Evolutionary conservation across 1,140 invertebrate genomes (phyloP).

Genomic region (Anoplophora glabripennis): DNA sequence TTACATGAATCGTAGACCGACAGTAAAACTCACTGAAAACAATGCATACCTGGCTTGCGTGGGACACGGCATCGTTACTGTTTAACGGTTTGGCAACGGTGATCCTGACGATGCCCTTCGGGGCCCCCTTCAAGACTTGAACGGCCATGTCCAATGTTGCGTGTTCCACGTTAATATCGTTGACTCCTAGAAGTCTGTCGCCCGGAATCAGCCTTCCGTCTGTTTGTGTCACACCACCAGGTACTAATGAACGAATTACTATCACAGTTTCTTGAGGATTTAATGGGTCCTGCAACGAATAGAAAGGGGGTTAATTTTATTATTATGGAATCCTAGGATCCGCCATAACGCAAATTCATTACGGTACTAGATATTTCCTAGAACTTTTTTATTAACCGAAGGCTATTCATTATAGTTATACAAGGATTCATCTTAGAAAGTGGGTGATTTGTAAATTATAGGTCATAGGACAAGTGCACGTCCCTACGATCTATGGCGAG

Average conservation of each 20-base stretch:
- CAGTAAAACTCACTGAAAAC: neutral
- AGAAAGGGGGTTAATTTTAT: neutral
- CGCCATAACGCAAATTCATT: too few species aligned
- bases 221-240: constrained; percentile 77
- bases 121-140: constrained; percentile 73
- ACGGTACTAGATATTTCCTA: too few species aligned
- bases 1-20: too few species aligned
- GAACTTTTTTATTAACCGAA: too few species aligned
- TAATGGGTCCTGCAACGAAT: constrained; percentile 64
- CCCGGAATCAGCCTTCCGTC: constrained; percentile 81
- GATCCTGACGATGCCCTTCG: constrained; percentile 74
- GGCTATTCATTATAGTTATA: too few species aligned
- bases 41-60: constrained; percentile 55
- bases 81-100: constrained; percentile 85
- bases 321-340: neutral
- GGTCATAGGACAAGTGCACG: too few species aligned
- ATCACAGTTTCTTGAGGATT: constrained; percentile 82
- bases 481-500: too few species aligned
- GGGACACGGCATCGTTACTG: constrained; percentile 59
- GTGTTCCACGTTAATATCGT: constrained; percentile 73
- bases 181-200: constrained; percentile 81
- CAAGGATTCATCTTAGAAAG: too few species aligned
- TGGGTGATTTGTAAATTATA: too few species aligned
- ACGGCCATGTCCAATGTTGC: constrained; percentile 80
- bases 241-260: constrained; percentile 82